A percentile compares a stretch with the other conserved stretches of the same genome.
These are phyloP conservation scores for Tapera naevia DNA, from an alignment of 2,797 vertebrate genomes.

Conservation along the genomic window DNA sequence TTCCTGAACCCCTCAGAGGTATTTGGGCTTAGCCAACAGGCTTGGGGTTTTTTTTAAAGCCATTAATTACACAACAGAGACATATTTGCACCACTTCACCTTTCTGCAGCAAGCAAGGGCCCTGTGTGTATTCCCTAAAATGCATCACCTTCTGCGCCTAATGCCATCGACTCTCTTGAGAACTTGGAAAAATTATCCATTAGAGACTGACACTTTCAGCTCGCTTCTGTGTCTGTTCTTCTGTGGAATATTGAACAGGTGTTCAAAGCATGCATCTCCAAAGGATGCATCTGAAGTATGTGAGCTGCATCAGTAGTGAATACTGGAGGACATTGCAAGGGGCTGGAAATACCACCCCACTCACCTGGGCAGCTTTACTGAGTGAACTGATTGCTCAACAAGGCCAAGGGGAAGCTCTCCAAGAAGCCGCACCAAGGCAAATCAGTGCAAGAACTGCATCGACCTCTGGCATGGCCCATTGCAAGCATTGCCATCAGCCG, in stretches of 20 bases:
- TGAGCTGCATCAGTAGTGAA: not conserved
- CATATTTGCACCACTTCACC: conserved; percentile 43
- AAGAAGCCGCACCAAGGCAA: not conserved
- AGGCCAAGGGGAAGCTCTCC: not conserved
- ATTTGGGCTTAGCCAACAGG: conserved; percentile 68
- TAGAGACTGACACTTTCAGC: not conserved
- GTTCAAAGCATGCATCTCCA: not conserved
- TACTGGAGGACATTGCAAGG: fast-evolving
- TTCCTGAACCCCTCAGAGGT: conserved; percentile 72
- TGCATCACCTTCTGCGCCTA: not conserved
- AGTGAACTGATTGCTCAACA: fast-evolving
- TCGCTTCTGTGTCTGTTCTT: not conserved
- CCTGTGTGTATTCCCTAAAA: not conserved
- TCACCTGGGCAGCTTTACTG: not conserved
- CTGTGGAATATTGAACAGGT: not conserved
- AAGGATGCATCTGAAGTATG: not conserved
- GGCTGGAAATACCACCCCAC: not conserved
- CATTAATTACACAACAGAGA: conserved; percentile 72
- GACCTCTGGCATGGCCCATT: fast-evolving
- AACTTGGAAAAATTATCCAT: not conserved
- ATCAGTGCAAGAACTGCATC: not conserved
- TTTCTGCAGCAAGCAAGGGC: not conserved
- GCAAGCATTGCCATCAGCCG: fast-evolving
- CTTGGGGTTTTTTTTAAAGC: conserved; percentile 8
- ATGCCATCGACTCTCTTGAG: not conserved